These are phyloP conservation scores for Corella eumyota DNA, from an alignment of 23 tunicate species.

Conservation along the genomic window DNA sequence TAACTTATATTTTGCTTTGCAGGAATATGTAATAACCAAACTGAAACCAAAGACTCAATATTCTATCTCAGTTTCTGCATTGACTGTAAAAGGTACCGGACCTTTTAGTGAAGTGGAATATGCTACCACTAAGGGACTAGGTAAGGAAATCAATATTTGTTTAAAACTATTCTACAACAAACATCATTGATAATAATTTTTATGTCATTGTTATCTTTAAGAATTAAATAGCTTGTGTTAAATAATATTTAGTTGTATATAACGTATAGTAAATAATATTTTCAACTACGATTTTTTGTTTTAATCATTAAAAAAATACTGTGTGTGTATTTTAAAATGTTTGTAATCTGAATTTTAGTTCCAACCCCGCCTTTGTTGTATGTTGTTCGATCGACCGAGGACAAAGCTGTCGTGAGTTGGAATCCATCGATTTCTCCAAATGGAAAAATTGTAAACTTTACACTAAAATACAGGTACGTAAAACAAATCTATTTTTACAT, in stretches of 20 bases:
- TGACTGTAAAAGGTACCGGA: constrained; percentile 58
- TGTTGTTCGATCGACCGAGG: not conserved
- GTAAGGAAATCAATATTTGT: not conserved
- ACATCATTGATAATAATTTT: not conserved
- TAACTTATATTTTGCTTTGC: too few relatives aligned
- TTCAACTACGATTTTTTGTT: too few relatives aligned
- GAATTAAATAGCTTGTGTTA: too few relatives aligned
- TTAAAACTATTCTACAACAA: not conserved
- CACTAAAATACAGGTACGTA: constrained; percentile 52
- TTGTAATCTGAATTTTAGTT: too few relatives aligned
- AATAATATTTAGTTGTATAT: too few relatives aligned
- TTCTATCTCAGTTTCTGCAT: constrained; percentile 47
- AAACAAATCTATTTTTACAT: too few relatives aligned
- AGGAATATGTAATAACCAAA: constrained; percentile 27
- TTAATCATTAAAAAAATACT: too few relatives aligned
- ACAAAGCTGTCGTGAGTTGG: constrained; percentile 36
- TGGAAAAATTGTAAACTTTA: constrained; percentile 27
- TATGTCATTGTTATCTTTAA: too few relatives aligned
- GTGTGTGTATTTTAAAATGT: too few relatives aligned
- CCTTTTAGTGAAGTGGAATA: constrained; percentile 23
- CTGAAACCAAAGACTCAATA: constrained; percentile 46
- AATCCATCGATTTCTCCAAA: constrained; percentile 17
- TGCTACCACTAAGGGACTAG: constrained; percentile 54
- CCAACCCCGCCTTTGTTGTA: constrained; percentile 19
- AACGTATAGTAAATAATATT: too few relatives aligned